These are phyloP conservation scores for Hydropsyche tenuis DNA, from an alignment of 1,140 invertebrate genomes.

Conservation along the genomic window DNA sequence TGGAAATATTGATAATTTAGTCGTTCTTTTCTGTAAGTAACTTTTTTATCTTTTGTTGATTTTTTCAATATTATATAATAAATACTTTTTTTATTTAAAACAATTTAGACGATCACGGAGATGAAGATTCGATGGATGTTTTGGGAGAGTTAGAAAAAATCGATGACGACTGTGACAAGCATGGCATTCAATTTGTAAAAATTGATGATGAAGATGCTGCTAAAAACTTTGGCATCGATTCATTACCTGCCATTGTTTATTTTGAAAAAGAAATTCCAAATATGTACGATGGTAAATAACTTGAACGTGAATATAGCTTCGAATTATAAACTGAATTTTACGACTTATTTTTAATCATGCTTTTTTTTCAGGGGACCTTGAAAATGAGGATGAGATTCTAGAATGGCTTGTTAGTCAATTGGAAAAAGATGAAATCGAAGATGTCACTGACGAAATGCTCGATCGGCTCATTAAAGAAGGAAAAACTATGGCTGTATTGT, in stretches of 20 bases:
- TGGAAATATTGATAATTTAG: constrained; percentile 87
- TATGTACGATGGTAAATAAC: constrained; percentile 81
- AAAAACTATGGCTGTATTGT: constrained; percentile 88
- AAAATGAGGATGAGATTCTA: constrained; percentile 89
- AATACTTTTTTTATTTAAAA: constrained; percentile 37
- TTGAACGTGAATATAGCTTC: not conserved
- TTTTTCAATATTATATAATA: constrained; percentile 13
- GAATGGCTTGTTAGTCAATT: constrained; percentile 87
- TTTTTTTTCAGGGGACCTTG: constrained; percentile 73
- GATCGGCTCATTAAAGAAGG: constrained; percentile 88
- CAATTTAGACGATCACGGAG: constrained; percentile 86
- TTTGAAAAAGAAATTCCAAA: constrained; percentile 93
- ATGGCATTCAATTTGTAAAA: constrained; percentile 93
- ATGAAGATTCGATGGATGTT: constrained; percentile 83
- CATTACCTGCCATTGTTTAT: constrained; percentile 86
- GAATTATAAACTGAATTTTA: constrained; percentile 11
- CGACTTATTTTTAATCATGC: constrained; percentile 18
- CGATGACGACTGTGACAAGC: constrained; percentile 90
- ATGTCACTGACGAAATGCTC: constrained; percentile 93
- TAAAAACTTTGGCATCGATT: constrained; percentile 85
- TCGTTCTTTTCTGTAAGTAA: constrained; percentile 89
- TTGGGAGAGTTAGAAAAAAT: constrained; percentile 89
- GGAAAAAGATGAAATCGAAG: constrained; percentile 93
- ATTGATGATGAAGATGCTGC: constrained; percentile 86
- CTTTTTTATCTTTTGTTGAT: constrained; percentile 3